Evolutionary conservation across 37 sponge, comb jelly and placozoan species (phyloP).

Genomic region (Aphrocallistes beatrix): DNA sequence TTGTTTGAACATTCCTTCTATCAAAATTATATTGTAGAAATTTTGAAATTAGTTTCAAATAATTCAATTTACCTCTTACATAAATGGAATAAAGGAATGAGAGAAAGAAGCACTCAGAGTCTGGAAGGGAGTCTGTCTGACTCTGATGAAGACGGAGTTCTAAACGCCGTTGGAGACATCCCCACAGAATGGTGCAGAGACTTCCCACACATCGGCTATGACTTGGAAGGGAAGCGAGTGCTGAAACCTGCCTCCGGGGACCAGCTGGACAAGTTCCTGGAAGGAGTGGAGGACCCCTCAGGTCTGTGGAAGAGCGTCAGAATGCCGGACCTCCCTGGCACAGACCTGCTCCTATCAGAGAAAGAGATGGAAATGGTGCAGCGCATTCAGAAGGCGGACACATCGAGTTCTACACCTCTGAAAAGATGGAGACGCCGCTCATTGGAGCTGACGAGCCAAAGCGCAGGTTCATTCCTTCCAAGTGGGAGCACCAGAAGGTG

Average conservation of each 20-base stretch:
- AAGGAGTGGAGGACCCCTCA: conserved; percentile 83
- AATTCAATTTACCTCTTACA: no score
- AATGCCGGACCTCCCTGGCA: conserved; percentile 56
- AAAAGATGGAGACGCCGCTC: conserved; percentile 60
- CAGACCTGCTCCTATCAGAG: conserved; percentile 67
- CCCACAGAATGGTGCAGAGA: conserved; percentile 94
- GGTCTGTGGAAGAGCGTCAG: conserved; percentile 45
- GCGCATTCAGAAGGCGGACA: conserved; percentile 51
- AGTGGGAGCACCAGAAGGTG: conserved; percentile 74
- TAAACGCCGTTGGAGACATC: conserved; percentile 91
- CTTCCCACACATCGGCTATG: conserved; percentile 87
- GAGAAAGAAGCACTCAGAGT: no score
- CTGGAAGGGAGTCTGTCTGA: no score
- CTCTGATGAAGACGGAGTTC: conserved; percentile 22
- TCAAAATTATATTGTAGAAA: no score
- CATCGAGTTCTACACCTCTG: conserved; percentile 68
- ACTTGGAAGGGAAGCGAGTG: conserved; percentile 63
- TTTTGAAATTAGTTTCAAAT: no score
- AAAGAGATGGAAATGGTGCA: conserved; percentile 79
- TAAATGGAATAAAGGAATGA: no score
- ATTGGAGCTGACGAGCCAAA: conserved; percentile 59
- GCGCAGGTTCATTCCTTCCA: conserved; percentile 74
- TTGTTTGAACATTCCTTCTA: no score
- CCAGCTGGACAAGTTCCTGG: conserved; percentile 81
- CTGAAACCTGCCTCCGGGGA: conserved; percentile 45